Evolutionary conservation across 2,797 vertebrate genomes (phyloP).

Genomic region (Helicolenus hilgendorfi): DNA sequence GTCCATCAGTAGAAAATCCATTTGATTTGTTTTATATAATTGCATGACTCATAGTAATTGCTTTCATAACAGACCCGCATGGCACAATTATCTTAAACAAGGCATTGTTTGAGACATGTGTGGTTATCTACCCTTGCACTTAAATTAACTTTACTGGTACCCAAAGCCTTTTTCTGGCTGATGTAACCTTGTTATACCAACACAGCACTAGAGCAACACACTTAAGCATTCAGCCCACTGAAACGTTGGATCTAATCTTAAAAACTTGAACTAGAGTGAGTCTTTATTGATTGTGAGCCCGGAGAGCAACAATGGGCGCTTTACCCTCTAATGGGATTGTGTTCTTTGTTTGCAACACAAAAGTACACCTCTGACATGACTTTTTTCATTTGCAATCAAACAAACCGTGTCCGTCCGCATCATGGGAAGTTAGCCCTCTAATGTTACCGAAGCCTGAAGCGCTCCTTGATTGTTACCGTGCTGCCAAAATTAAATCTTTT

Average conservation of each 20-base stretch:
- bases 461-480: slow-evolving; percentile 67
- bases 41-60: slow-evolving; percentile 9
- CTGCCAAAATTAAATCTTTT: slow-evolving; percentile 82
- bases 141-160: slow-evolving; percentile 59
- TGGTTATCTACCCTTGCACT: slow-evolving; percentile 57
- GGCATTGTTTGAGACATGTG: slow-evolving; percentile 29
- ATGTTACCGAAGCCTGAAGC: slow-evolving; percentile 69
- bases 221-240: slow-evolving; percentile 70
- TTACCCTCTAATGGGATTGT: slow-evolving; percentile 83
- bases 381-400: slow-evolving; percentile 86
- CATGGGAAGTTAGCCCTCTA: slow-evolving; percentile 67
- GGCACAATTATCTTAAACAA: slow-evolving; percentile 41
- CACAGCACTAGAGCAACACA: slow-evolving; percentile 40
- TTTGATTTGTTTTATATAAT: slow-evolving; percentile 39
- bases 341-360: slow-evolving; percentile 83
- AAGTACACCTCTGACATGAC: slow-evolving; percentile 80
- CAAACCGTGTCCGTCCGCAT: slow-evolving; percentile 71
- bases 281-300: slow-evolving; percentile 83
- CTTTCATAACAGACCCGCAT: slow-evolving; percentile 21
- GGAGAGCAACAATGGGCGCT: slow-evolving; percentile 71
- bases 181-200: slow-evolving; percentile 68
- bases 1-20: not conserved
- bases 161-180: slow-evolving; percentile 44
- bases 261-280: slow-evolving; percentile 75
- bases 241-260: slow-evolving; percentile 79